These are phyloP conservation scores for Crotalus viridis DNA, from an alignment of 2,113 vertebrate genomes.

Conservation along the genomic window DNA sequence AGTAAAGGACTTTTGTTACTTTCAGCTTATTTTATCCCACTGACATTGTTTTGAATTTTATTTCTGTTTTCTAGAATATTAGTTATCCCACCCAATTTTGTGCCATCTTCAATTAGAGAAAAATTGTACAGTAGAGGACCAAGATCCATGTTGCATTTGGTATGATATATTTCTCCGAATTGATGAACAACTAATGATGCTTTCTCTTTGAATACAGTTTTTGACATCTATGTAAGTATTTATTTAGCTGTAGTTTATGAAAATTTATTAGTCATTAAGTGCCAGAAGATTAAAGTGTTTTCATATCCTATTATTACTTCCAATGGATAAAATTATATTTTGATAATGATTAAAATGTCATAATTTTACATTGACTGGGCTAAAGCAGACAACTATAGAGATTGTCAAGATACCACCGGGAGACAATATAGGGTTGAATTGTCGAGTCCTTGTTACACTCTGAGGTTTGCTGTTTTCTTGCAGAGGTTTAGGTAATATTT, in stretches of 20 bases:
- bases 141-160: neutral
- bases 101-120: neutral
- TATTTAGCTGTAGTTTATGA: neutral
- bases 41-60: neutral
- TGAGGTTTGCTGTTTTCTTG: neutral
- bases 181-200: neutral
- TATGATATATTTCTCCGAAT: neutral
- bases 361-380: neutral
- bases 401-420: neutral
- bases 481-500: neutral
- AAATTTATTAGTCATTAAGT: neutral
- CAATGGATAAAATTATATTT: neutral
- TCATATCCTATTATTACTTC: neutral
- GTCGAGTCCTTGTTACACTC: neutral
- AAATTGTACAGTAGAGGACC: neutral
- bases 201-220: neutral
- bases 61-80: neutral
- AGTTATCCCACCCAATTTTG: neutral
- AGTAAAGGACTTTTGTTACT: neutral
- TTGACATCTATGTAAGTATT: neutral
- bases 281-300: neutral
- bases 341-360: neutral
- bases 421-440: neutral
- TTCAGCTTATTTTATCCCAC: neutral
- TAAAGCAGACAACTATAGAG: neutral